Evolutionary conservation across 2,797 vertebrate species (phyloP), one percentile per base, ranked within the genome.

Genomic region (Lepus oiostolus): DNA sequence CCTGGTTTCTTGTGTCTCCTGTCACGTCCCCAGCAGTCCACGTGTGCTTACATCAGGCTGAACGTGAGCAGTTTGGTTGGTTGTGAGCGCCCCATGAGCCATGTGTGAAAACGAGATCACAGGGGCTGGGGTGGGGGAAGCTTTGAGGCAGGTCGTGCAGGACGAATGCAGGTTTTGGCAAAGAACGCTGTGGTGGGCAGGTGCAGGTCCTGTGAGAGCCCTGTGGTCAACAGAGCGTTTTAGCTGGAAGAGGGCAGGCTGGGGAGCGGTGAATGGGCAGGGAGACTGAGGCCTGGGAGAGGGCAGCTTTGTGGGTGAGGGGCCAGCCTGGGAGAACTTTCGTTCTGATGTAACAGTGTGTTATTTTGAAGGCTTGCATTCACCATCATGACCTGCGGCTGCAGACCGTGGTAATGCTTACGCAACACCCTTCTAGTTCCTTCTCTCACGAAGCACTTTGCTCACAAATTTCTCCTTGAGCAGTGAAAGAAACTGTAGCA

Each of bases 391-490:
- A 30, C 38, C 28, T 0, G 19, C 19, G 24, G 28, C 85, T 67
- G 24, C 24, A 54, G 70, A 88, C 35, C 11, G 52, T 21, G 16
- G 58, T 28, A 19, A 38, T 71, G 30, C 16, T 68, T 85, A 22
- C 11, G 12, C n/a, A 38, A 24, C 8, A 26, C 65, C 65, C 54
- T 47, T 70, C 65, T 21, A 21, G 63, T 84, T n/a, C 65, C 10
- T 14, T 47, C 82, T 83, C 50, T 35, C 17, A 8, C 62, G 21
- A 54, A 77, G 54, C 58, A 30, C 67, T 83, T 91, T 80, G 63
- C 90, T 86, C 58, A 67, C 70, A 24, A 21, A 70, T 79, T 85
- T 96, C 32, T 75, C 22, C 91, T 88, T 63, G 54, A 80, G 74
- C n/a, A 65, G 74, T 0, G 1, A 60, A 83, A 87, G 85, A 47